Conservation (phyloP, 2,888 invertebrate genomes). For the Agriopis aurantiaria region DNA sequence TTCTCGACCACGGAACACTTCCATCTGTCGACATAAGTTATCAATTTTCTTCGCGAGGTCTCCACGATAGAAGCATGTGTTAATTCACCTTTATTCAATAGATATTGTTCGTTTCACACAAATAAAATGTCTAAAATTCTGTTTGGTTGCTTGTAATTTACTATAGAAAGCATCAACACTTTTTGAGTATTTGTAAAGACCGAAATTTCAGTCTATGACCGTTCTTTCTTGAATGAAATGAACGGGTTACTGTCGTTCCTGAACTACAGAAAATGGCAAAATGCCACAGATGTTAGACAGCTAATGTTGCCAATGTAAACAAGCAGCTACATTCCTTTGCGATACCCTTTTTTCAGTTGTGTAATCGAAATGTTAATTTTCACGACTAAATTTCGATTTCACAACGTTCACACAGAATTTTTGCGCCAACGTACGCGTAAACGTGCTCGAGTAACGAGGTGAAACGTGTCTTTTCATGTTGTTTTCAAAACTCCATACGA, state of each 20-base stretch:
- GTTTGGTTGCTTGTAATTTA: slow-evolving; percentile 85
- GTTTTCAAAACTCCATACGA: too few species aligned
- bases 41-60: slow-evolving; percentile 63
- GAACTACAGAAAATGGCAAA: background rate
- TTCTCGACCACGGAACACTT: slow-evolving; percentile 82
- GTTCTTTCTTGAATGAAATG: slow-evolving; percentile 64
- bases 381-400: too few species aligned
- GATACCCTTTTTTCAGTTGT: too few species aligned
- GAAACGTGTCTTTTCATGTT: too few species aligned
- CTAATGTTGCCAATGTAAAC: background rate
- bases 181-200: slow-evolving; percentile 82
- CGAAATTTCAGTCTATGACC: slow-evolving; percentile 71
- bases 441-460: too few species aligned
- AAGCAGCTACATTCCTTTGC: too few species aligned
- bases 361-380: too few species aligned
- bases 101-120: slow-evolving; percentile 75
- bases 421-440: too few species aligned
- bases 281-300: background rate
- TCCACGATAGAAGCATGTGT: slow-evolving; percentile 64
- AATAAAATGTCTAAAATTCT: slow-evolving; percentile 81
- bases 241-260: slow-evolving; percentile 41
- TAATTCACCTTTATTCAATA: slow-evolving; percentile 74
- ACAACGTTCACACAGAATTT: too few species aligned
- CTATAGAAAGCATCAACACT: slow-evolving; percentile 87
- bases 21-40: slow-evolving; percentile 75